Evolutionary conservation across 2,113 vertebrate genomes (phyloP).

Genomic region (Gobiocypris rarus): DNA sequence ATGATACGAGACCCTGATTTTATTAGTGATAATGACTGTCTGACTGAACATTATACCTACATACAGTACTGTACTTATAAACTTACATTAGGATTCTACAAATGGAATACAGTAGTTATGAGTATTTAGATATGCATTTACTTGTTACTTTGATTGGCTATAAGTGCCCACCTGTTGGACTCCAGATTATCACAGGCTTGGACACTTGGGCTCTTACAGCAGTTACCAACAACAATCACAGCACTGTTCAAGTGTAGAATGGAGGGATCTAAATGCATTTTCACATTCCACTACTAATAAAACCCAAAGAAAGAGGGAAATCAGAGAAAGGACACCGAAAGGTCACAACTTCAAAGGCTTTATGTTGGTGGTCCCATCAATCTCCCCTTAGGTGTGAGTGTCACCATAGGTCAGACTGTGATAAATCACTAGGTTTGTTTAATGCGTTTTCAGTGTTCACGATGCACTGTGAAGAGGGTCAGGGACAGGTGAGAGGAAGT

Average conservation of each 20-base stretch:
- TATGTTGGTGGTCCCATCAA: slow-evolving; percentile 13
- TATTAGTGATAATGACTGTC: neutral
- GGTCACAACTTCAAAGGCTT: slow-evolving; percentile 33
- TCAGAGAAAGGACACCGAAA: slow-evolving; percentile 10
- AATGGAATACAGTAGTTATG: neutral
- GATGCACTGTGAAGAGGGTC: slow-evolving; percentile 25
- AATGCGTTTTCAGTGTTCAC: slow-evolving; percentile 45
- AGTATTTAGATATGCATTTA: neutral
- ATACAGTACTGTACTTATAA: neutral
- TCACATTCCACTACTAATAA: slow-evolving; percentile 15
- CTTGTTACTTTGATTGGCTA: neutral
- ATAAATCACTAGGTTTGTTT: slow-evolving; percentile 35
- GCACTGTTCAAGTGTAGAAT: neutral
- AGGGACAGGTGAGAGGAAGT: slow-evolving; percentile 31
- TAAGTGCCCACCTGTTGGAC: slow-evolving; percentile 16
- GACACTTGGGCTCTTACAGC: neutral
- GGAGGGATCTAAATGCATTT: neutral
- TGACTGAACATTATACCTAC: slow-evolving; percentile 5
- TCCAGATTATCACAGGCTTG: neutral
- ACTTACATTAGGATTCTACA: neutral
- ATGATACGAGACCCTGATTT: neutral
- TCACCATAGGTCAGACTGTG: slow-evolving; percentile 24
- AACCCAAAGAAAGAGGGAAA: neutral
- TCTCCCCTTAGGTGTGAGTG: slow-evolving; percentile 18
- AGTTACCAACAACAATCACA: neutral